phyloP scores from a whole-genome alignment of 2,888 invertebrate species.

The Drosophila meridiana region DNA sequence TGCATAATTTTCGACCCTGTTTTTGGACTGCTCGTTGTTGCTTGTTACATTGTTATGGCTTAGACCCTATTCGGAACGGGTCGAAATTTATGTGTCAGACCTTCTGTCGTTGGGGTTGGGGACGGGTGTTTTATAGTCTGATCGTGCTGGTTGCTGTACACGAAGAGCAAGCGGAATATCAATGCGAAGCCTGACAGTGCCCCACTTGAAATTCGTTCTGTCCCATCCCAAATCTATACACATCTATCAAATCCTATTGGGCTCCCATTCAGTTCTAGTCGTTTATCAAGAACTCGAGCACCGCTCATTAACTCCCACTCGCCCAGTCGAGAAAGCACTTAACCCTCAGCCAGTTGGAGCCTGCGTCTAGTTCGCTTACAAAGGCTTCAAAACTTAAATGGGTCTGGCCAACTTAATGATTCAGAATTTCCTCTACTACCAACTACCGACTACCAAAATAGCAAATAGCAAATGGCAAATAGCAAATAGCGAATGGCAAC shows the following conservation, averaged over 20 bases:
- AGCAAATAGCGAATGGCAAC: slow-evolving; percentile 1
- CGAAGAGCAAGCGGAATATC: neutral
- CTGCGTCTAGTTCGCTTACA: slow-evolving; percentile 25
- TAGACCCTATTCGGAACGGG: slow-evolving; percentile 42
- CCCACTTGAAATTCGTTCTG: neutral
- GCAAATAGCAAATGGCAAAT: slow-evolving; percentile 3
- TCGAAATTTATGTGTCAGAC: slow-evolving; percentile 25
- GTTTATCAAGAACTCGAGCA: slow-evolving; percentile 21
- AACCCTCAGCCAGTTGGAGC: slow-evolving; percentile 42
- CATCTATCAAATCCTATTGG: slow-evolving; percentile 3
- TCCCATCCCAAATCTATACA: neutral
- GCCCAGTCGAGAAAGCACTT: slow-evolving; percentile 46
- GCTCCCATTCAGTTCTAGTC: slow-evolving; percentile 3
- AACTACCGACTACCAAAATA: slow-evolving; percentile 6
- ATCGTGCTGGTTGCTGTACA: slow-evolving; percentile 16
- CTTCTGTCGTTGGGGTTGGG: slow-evolving; percentile 1
- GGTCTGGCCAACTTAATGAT: slow-evolving; percentile 66
- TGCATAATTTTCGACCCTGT: slow-evolving; percentile 75
- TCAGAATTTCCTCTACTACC: slow-evolving; percentile 57
- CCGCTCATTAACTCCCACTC: slow-evolving; percentile 41
- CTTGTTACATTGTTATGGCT: slow-evolving; percentile 36
- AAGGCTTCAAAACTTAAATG: slow-evolving; percentile 35
- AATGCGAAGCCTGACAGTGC: neutral
- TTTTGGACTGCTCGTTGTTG: slow-evolving; percentile 43
- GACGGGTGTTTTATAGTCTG: slow-evolving; percentile 24